Percentiles rank a stretch among this genome's conserved stretches.
Conservation (phyloP, 2,797 vertebrate species). For the Bryconaethiops microstoma region DNA sequence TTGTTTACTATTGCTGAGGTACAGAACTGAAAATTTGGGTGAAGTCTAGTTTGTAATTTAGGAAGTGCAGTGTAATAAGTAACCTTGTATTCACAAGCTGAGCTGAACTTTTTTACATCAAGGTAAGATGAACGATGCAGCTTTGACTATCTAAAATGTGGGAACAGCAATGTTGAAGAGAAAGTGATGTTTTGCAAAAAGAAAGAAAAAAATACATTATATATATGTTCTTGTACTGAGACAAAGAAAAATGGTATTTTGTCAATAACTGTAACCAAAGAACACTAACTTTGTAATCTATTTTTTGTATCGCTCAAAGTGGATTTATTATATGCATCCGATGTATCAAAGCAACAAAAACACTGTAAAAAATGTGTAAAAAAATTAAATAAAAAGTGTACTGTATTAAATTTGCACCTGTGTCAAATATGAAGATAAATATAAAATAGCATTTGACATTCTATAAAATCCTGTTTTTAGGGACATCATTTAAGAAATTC, state of each 20-base stretch:
- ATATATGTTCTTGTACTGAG: not conserved
- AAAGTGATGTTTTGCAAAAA: not conserved
- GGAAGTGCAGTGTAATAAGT: too few relatives aligned
- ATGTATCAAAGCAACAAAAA: conserved; percentile 53
- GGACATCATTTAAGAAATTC: not conserved
- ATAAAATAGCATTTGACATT: not conserved
- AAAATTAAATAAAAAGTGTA: not conserved
- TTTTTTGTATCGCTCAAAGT: conserved; percentile 51
- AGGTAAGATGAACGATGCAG: conserved; percentile 6
- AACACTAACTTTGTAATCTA: conserved; percentile 47
- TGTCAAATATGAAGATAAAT: not conserved
- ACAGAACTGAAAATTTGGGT: too few relatives aligned
- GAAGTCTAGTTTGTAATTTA: too few relatives aligned
- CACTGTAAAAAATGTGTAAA: conserved; percentile 15
- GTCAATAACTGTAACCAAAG: conserved; percentile 47
- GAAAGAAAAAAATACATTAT: conserved; percentile 14
- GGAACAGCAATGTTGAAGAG: not conserved
- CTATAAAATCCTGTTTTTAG: not conserved
- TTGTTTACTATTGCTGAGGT: too few relatives aligned
- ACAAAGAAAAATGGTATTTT: conserved; percentile 26
- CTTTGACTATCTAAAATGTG: not conserved
- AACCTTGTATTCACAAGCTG: too few relatives aligned
- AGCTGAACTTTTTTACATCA: too few relatives aligned
- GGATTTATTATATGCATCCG: conserved; percentile 50
- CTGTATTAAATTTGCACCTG: conserved; percentile 11